phyloP scores from a whole-genome alignment of 1,140 invertebrate species.

The Coenobita brevimanus region DNA sequence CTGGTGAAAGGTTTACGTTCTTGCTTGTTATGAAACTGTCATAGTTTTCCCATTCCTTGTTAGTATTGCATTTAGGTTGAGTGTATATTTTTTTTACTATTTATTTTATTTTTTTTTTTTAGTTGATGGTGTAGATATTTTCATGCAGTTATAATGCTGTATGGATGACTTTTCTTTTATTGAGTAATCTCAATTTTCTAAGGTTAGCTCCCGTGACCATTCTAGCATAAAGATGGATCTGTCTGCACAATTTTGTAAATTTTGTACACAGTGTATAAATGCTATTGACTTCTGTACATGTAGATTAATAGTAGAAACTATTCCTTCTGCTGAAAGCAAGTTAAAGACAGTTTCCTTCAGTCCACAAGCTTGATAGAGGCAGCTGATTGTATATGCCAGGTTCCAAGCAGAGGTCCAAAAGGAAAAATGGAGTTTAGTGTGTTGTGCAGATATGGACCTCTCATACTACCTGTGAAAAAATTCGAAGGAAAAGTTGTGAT shows the following conservation, averaged over 20 bases:
- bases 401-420: slow-evolving; percentile 34
- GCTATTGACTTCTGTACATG: slow-evolving; percentile 60
- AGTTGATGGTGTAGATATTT: slow-evolving; percentile 38
- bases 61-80: slow-evolving; percentile 54
- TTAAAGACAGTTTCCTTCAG: slow-evolving; percentile 64
- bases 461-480: slow-evolving; percentile 23
- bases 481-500: slow-evolving; percentile 59
- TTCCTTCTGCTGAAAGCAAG: slow-evolving; percentile 64
- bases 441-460: slow-evolving; percentile 25
- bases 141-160: slow-evolving; percentile 42
- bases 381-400: slow-evolving; percentile 42
- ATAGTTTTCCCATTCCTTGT: slow-evolving; percentile 38
- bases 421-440: slow-evolving; percentile 13
- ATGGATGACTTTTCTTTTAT: slow-evolving; percentile 38
- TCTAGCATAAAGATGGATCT: slow-evolving; percentile 59
- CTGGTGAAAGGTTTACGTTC: slow-evolving; percentile 44
- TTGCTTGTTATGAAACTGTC: slow-evolving; percentile 48
- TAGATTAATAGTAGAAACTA: slow-evolving; percentile 54
- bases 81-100: slow-evolving; percentile 35
- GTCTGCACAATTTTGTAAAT: slow-evolving; percentile 63
- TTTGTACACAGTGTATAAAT: slow-evolving; percentile 62
- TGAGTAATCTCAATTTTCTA: slow-evolving; percentile 60
- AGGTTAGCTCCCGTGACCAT: slow-evolving; percentile 42
- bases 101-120: slow-evolving; percentile 56
- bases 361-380: slow-evolving; percentile 57